Evolutionary conservation across 23 tunicate genomes (phyloP).

Genomic region (Trididemnum miniatum): DNA sequence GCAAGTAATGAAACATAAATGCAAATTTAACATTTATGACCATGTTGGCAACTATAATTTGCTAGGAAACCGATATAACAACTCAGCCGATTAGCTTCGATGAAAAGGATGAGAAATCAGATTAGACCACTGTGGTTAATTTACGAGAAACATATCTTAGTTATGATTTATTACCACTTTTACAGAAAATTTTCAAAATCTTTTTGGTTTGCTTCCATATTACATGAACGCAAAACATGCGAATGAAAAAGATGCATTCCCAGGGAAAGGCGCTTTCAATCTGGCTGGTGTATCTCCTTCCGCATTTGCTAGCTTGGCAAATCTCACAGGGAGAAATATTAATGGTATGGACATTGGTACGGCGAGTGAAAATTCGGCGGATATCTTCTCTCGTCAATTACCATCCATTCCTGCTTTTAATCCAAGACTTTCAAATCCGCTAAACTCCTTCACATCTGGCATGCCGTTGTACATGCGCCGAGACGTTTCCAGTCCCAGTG

Average conservation of each 20-base stretch:
- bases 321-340: neutral
- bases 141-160: no score
- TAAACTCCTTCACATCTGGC: constrained; percentile 5
- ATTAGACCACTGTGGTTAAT: no score
- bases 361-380: neutral
- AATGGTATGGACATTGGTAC: neutral
- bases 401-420: neutral
- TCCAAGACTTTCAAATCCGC: constrained; percentile 9
- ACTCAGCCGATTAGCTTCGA: no score
- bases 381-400: neutral
- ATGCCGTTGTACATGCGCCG: constrained; percentile 35
- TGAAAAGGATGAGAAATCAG: no score
- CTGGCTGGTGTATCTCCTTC: neutral
- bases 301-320: neutral
- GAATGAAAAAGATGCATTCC: neutral
- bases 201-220: constrained; percentile 1
- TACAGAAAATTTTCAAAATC: neutral
- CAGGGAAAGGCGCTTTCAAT: neutral
- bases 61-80: no score
- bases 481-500: constrained; percentile 45
- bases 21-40: no score
- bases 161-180: neutral
- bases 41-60: no score
- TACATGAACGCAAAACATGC: neutral
- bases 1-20: no score